phyloP scores from a whole-genome alignment of 2,797 vertebrate species.

The Orientallactaga sibirica region DNA sequence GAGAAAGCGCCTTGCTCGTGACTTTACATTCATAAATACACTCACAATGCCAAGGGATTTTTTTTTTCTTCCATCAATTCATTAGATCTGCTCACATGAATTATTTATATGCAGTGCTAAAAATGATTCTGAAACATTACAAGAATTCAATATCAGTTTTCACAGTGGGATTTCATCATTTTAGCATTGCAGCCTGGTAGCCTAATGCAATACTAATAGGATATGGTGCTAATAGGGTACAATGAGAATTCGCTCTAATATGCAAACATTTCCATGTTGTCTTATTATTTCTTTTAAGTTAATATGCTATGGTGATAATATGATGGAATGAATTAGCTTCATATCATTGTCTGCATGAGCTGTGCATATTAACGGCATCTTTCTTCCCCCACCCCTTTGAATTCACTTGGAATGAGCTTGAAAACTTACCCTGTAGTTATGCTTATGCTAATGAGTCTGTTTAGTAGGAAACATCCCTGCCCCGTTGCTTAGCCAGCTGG shows the following conservation, averaged over 20 bases:
- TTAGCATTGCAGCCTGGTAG: constrained; percentile 88
- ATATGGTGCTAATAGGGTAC: constrained; percentile 90
- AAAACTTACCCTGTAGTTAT: constrained; percentile 92
- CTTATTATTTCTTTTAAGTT: constrained; percentile 92
- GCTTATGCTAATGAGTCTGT: constrained; percentile 91
- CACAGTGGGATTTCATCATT: constrained; percentile 92
- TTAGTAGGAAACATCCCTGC: constrained; percentile 90
- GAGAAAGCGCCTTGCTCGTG: constrained; percentile 80
- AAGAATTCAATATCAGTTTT: constrained; percentile 92
- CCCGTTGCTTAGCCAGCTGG: constrained; percentile 89
- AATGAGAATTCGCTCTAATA: constrained; percentile 89
- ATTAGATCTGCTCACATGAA: constrained; percentile 90
- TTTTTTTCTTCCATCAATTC: constrained; percentile 88
- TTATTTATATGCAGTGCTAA: constrained; percentile 90
- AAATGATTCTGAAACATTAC: constrained; percentile 91
- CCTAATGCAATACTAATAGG: constrained; percentile 90
- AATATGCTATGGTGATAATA: constrained; percentile 91
- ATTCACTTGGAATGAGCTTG: constrained; percentile 90
- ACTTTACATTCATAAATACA: constrained; percentile 90
- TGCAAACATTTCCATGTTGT: constrained; percentile 91
- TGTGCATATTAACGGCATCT: constrained; percentile 89
- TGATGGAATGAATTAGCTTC: constrained; percentile 91
- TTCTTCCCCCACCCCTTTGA: constrained; percentile 85
- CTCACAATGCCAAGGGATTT: constrained; percentile 87
- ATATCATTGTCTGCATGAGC: constrained; percentile 90